Evolutionary conservation across 2,113 vertebrate genomes (phyloP).

Genomic region (Varanus salvator): DNA sequence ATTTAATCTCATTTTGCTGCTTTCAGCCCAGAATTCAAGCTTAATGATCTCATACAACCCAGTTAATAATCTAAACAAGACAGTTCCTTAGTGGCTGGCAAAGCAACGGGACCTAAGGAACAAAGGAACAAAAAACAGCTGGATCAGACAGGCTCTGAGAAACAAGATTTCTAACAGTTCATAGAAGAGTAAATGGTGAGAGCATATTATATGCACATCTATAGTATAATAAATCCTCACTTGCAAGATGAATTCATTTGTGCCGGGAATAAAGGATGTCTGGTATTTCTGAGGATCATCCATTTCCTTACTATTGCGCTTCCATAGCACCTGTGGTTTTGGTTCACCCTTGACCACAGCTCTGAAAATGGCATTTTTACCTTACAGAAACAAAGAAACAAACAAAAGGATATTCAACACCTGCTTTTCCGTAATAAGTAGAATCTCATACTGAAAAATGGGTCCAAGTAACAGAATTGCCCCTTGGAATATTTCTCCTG

Average conservation of each 20-base stretch:
- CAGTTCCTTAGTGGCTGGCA: background rate
- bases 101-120: background rate
- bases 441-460: background rate
- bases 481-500: background rate
- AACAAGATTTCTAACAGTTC: background rate
- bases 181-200: background rate
- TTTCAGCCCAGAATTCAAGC: no score
- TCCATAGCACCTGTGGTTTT: constrained; percentile 83
- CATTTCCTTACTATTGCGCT: constrained; percentile 67
- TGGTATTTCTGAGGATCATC: constrained; percentile 78
- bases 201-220: background rate
- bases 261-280: constrained; percentile 66
- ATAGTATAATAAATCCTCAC: constrained; percentile 66
- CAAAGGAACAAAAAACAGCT: background rate
- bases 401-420: background rate
- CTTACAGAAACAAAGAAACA: constrained; percentile 68
- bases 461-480: background rate
- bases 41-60: background rate
- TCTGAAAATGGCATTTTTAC: constrained; percentile 83
- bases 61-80: background rate
- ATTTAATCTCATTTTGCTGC: no score
- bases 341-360: constrained; percentile 84
- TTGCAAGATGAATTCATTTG: constrained; percentile 82
- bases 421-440: background rate
- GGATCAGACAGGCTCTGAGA: background rate